Conservation (phyloP, 2,797 vertebrate species). For the Cottoperca gobio region DNA sequence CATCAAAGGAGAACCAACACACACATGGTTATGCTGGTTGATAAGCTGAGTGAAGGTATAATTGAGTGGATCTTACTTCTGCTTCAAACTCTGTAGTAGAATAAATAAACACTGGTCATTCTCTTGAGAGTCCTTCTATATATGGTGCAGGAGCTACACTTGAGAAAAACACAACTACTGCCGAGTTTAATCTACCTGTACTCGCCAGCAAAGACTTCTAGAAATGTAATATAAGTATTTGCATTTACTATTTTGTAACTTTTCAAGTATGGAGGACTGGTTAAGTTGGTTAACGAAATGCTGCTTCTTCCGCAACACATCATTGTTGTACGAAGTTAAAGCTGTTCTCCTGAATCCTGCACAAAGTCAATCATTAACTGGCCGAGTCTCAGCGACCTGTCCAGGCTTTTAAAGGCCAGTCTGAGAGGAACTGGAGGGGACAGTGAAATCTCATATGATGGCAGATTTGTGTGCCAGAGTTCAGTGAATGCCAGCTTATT, state of each 20-base stretch:
- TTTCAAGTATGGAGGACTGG: background rate
- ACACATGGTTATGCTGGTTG: background rate
- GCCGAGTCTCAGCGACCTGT: conserved; percentile 43
- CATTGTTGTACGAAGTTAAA: conserved; percentile 1
- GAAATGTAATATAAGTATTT: background rate
- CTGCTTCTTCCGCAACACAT: background rate
- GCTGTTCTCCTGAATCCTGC: background rate
- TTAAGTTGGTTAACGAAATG: background rate
- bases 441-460: conserved; percentile 70
- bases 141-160: background rate
- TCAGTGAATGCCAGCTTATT: conserved; percentile 79
- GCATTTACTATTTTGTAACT: background rate
- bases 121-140: background rate
- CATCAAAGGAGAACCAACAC: conserved; percentile 17
- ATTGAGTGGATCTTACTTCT: conserved; percentile 10
- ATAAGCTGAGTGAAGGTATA: background rate
- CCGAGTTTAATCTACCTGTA: background rate
- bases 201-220: background rate
- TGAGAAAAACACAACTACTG: background rate
- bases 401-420: conserved; percentile 56
- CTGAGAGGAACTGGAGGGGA: conserved; percentile 71
- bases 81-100: conserved; percentile 5
- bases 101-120: conserved; percentile 1
- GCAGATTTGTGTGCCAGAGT: conserved; percentile 65
- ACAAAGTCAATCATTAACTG: conserved; percentile 29